Evolutionary conservation across 2,888 invertebrate genomes (phyloP).

Genomic region (Halictus ligatus): DNA sequence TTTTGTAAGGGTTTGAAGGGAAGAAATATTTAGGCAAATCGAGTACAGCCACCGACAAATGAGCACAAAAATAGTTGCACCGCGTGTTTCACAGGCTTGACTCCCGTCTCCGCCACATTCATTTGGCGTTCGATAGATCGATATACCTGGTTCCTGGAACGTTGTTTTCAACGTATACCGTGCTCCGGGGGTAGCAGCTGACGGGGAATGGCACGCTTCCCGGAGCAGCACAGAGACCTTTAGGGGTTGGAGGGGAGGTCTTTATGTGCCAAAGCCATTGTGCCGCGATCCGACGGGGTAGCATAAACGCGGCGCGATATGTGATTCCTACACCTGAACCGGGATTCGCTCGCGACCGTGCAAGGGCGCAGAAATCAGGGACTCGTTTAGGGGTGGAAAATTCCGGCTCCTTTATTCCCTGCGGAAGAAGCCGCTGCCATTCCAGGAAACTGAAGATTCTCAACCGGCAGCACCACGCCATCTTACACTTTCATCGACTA

Average conservation of each 20-base stretch:
- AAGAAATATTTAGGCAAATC: no score
- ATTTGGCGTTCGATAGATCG: slow-evolving; percentile 54
- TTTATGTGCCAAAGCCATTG: slow-evolving; percentile 65
- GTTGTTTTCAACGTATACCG: slow-evolving; percentile 62
- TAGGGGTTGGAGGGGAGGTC: slow-evolving; percentile 54
- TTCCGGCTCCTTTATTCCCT: background rate
- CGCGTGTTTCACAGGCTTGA: slow-evolving; percentile 20
- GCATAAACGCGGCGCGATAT: slow-evolving; percentile 67
- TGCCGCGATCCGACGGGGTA: slow-evolving; percentile 53
- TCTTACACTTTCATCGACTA: background rate
- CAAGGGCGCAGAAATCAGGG: slow-evolving; percentile 41
- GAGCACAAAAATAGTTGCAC: background rate
- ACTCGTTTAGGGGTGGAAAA: background rate
- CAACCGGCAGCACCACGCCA: background rate
- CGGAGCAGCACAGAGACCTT: slow-evolving; percentile 57
- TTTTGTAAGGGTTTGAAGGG: no score
- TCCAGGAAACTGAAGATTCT: background rate
- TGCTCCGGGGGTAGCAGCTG: slow-evolving; percentile 69
- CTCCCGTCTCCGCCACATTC: slow-evolving; percentile 34
- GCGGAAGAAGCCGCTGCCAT: background rate
- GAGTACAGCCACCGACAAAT: background rate
- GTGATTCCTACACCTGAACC: slow-evolving; percentile 73
- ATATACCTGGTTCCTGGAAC: slow-evolving; percentile 52
- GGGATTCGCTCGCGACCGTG: slow-evolving; percentile 50
- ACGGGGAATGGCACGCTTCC: slow-evolving; percentile 75